Evolutionary conservation across 2,888 invertebrate species (phyloP), one percentile per base, ranked within the genome.

Genomic region (Notodonta ziczac): DNA sequence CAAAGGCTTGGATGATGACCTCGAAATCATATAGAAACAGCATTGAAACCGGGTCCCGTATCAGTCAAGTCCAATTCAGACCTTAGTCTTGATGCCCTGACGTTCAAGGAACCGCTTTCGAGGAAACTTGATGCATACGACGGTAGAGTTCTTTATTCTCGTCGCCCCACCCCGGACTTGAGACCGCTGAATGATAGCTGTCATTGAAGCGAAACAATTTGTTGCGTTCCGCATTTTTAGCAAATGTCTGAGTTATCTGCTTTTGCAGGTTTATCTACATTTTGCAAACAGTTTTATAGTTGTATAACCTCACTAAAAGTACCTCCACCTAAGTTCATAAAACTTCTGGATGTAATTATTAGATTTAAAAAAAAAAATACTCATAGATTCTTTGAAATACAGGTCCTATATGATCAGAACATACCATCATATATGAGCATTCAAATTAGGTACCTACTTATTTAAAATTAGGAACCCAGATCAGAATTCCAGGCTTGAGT

Each of bases 101-200:
- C 59, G 16, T 44, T 59, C 42, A 65, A 60, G 48, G 58, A 58
- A 56, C 54, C 59, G 60, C 58, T 61, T 72, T 70, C 53, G 57
- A 59, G 67, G 64, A 66, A 71, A 63, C 59, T 62, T 69, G 67
- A 77, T 73, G 76, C 74, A 69, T 71, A 63, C 78, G 53, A 6
- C 13, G 71, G 55, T 42, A 14, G 78, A 66, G 78, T 78, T 83
- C 80, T 81, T 63, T 72, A 77, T 76, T 84, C 80, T 84, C 68
- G 69, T 84, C 91, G 92, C 93, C 92, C 93, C 93, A 91, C 91
- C 92, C 91, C 88, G 83, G 83, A 78, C 75, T 81, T 78, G 79
- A 81, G 81, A 83, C 80, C 77, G 78, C 83, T 87, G 86, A 88
- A 84, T 86, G 85, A 84, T 85, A 84, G 80, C 84, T 87, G 86